These are phyloP conservation scores for Drosophila aff. DNA, from an alignment of 1,140 invertebrate genomes.

Conservation along the genomic window DNA sequence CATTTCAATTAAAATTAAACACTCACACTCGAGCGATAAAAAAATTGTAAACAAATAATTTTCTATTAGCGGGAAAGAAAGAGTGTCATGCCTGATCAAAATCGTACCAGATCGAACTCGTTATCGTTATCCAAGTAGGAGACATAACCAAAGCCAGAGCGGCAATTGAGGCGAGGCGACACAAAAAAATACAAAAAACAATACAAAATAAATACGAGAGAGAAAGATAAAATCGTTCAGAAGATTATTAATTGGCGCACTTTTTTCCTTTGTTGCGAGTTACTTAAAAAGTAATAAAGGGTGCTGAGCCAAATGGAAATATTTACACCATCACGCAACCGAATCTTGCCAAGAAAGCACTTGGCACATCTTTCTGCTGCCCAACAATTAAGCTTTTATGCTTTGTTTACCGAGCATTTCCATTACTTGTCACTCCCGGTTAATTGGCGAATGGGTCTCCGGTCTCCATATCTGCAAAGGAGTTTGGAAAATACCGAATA, in stretches of 20 bases:
- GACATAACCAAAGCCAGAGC: slow-evolving; percentile 41
- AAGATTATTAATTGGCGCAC: slow-evolving; percentile 63
- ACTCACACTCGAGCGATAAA: slow-evolving; percentile 28
- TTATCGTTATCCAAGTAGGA: slow-evolving; percentile 74
- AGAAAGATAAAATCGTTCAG: slow-evolving; percentile 60
- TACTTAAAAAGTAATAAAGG: slow-evolving; percentile 62
- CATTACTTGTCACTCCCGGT: neutral
- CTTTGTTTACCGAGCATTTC: slow-evolving; percentile 58
- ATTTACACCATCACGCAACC: slow-evolving; percentile 30
- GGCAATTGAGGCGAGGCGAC: slow-evolving; percentile 53
- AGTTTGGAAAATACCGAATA: slow-evolving; percentile 39
- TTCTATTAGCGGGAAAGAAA: slow-evolving; percentile 67
- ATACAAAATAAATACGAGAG: slow-evolving; percentile 33
- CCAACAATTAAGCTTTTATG: slow-evolving; percentile 52
- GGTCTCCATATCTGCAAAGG: slow-evolving; percentile 8
- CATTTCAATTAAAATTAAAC: slow-evolving; percentile 74
- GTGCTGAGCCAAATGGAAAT: slow-evolving; percentile 35
- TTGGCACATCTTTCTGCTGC: neutral
- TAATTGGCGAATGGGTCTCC: slow-evolving; percentile 2
- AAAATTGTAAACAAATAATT: slow-evolving; percentile 79
- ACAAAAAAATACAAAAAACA: slow-evolving; percentile 6
- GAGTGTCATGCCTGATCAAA: slow-evolving; percentile 56
- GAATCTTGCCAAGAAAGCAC: slow-evolving; percentile 25
- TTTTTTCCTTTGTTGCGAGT: slow-evolving; percentile 54
- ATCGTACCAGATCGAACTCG: slow-evolving; percentile 77